Evolutionary conservation across 2,113 vertebrate species (phyloP), one percentile per base, ranked within the genome.

Genomic region (Camelus dromedarius): DNA sequence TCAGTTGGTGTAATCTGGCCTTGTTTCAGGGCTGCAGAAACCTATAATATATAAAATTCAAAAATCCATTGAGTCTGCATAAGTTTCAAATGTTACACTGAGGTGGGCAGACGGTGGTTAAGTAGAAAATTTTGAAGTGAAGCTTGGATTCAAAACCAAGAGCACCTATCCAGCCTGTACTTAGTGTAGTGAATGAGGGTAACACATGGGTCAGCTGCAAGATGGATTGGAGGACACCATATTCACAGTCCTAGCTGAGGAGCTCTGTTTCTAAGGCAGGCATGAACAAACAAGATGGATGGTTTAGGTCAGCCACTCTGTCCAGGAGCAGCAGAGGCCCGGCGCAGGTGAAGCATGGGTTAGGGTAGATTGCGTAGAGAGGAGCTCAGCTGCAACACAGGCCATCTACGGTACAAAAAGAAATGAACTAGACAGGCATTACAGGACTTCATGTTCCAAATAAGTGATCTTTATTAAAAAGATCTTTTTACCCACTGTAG

Each of bases 1-100:
- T 99, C 99, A 0, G 98, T 99, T 6, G 99, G 98, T n/a, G 98
- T 98, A 70, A 99, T 96, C 11, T 48, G 99, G 50, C 99, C 99
- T 96, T 99, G 99, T 95, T 98, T 98, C 96, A 99, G 89, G 0
- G 99, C 99, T 0, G 93, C 96, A 92, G 99, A 99, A 56, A 99
- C 98, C 99, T 99, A 96, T 1, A 96, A 91, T 12, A 32, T 0
- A 85, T 2, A 96, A 5, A 95, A 85, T 93, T 80, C 19, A 69
- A 89, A 93, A 85, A 66, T 7, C 26, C 42, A 60, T 89, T 52
- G 42, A 79, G 50, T 28, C 54, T 30, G 60, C 18, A 77, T 10
- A 92, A 70, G 48, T 89, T 87, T 56, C 22, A 67, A 22, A 50
- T 48, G 48, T 60, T 75, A 76, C 10, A 70, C 16, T 35, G 69